Conservation (phyloP, 1,140 invertebrate species). For the Hyphantria cunea region DNA sequence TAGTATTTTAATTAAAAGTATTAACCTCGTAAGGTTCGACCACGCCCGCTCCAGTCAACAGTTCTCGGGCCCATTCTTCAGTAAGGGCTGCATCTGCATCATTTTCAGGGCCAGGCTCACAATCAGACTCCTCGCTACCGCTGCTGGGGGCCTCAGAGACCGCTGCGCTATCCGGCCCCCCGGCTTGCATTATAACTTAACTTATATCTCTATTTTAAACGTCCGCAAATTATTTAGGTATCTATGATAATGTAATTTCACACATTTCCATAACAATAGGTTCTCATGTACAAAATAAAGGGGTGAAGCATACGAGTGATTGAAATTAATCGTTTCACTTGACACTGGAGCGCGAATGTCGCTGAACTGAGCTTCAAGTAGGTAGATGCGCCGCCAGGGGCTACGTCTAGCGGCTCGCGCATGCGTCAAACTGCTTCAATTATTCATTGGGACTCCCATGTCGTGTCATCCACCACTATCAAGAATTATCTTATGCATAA, state of each 20-base stretch:
- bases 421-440: constrained; percentile 67
- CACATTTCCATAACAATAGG: constrained; percentile 9
- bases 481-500: constrained; percentile 35
- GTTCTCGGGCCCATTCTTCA: constrained; percentile 71
- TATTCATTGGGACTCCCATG: constrained; percentile 73
- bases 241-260: constrained; percentile 1
- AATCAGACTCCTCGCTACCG: constrained; percentile 71
- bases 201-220: constrained; percentile 18
- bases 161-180: constrained; percentile 60
- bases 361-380: constrained; percentile 14
- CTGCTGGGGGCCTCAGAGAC: constrained; percentile 71
- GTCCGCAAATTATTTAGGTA: constrained; percentile 9
- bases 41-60: constrained; percentile 62
- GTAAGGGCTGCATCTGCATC: constrained; percentile 63
- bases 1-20: constrained; percentile 4
- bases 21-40: constrained; percentile 58
- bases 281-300: background rate
- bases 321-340: constrained; percentile 10
- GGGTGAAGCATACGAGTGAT: constrained; percentile 13
- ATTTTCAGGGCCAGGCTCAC: constrained; percentile 55
- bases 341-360: constrained; percentile 6
- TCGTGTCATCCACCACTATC: constrained; percentile 53
- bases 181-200: constrained; percentile 61
- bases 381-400: constrained; percentile 17
- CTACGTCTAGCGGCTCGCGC: constrained; percentile 45